Conservation (phyloP, 2,888 invertebrate genomes). For the Ormia ochracea region DNA sequence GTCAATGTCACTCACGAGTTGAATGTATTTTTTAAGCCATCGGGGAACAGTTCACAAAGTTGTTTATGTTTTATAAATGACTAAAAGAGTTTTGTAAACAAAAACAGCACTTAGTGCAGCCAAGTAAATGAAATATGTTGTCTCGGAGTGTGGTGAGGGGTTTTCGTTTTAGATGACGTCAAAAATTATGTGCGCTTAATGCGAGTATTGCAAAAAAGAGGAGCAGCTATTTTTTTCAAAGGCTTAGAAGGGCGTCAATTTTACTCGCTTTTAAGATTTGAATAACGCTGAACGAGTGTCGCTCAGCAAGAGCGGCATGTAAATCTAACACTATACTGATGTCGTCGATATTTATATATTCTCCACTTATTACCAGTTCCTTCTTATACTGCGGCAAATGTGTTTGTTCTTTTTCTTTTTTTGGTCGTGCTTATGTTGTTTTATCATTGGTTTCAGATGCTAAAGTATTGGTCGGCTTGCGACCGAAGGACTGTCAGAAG, state of each 20-base stretch:
- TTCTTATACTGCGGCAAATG: conserved; percentile 86
- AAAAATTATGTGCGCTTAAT: no score
- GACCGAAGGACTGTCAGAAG: conserved; percentile 96
- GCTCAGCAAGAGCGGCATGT: conserved; percentile 92
- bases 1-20: background rate
- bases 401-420: conserved; percentile 90
- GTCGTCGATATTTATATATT: conserved; percentile 83
- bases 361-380: conserved; percentile 82
- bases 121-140: background rate
- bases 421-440: conserved; percentile 95
- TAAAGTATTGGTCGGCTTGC: conserved; percentile 99
- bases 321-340: conserved; percentile 88
- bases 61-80: conserved; percentile 8
- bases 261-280: no score
- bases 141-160: no score
- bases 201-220: no score
- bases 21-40: background rate
- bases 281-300: no score
- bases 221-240: no score
- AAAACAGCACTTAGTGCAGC: background rate
- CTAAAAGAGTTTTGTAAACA: background rate
- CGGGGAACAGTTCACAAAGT: background rate
- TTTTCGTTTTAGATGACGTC: no score
- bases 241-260: no score
- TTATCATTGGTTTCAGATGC: conserved; percentile 98